Conservation (phyloP, 2,888 invertebrate genomes). For the Epinotia ramella region DNA sequence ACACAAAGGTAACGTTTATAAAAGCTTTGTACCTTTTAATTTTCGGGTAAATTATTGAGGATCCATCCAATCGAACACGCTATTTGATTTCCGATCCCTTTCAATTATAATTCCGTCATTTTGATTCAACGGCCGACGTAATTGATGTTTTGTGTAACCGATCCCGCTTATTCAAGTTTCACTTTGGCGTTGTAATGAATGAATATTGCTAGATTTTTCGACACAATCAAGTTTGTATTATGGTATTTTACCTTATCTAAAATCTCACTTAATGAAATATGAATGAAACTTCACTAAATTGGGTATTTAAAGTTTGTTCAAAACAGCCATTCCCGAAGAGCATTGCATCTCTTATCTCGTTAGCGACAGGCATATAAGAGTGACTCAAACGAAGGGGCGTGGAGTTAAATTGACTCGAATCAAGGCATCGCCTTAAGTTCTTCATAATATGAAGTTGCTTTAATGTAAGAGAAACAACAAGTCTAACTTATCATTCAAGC, state of each 20-base stretch:
- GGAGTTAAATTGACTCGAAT: no score
- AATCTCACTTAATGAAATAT: no score
- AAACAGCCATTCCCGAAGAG: no score
- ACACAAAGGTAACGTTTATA: neutral
- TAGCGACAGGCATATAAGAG: no score
- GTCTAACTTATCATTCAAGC: conserved; percentile 2
- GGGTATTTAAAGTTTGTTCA: no score
- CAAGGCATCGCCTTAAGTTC: neutral
- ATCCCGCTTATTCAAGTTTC: conserved; percentile 17
- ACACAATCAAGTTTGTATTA: no score
- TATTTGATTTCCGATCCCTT: conserved; percentile 46
- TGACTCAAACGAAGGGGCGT: no score
- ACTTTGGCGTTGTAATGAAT: conserved; percentile 1
- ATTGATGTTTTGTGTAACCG: conserved; percentile 29
- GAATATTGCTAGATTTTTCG: neutral
- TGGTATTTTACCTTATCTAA: no score
- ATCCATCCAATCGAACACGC: conserved; percentile 45
- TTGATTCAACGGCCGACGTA: conserved; percentile 26
- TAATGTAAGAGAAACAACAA: neutral
- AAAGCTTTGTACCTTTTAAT: conserved; percentile 4
- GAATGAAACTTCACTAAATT: no score
- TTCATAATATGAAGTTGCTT: neutral
- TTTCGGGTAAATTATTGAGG: conserved; percentile 35
- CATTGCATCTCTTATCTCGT: no score
- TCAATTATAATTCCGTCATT: conserved; percentile 33